Evolutionary conservation across 2,888 invertebrate species (phyloP).

Genomic region (Tenthredo scrophulariae): DNA sequence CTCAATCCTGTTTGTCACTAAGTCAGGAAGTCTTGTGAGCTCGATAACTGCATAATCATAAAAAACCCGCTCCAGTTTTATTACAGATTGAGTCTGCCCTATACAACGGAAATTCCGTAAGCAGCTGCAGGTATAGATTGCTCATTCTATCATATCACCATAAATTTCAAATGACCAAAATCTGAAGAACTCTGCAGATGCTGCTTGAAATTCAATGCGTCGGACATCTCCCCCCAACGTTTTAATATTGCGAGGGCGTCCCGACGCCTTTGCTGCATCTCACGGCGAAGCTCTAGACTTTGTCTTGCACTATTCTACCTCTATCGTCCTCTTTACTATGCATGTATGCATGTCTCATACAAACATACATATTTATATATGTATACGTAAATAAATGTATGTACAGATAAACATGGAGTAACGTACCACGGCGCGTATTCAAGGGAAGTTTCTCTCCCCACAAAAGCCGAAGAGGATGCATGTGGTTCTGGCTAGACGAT

Average conservation of each 20-base stretch:
- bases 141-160: neutral
- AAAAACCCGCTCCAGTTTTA: neutral
- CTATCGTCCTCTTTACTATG: neutral
- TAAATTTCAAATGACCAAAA: neutral
- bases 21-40: neutral
- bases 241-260: slow-evolving; percentile 12
- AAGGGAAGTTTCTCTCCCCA: neutral
- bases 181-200: neutral
- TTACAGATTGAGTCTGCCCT: neutral
- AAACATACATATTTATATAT: neutral
- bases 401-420: neutral
- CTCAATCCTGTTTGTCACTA: neutral
- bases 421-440: slow-evolving; percentile 3
- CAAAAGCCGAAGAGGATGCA: neutral
- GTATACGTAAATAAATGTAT: slow-evolving; percentile 16
- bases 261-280: slow-evolving; percentile 3
- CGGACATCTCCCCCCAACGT: slow-evolving; percentile 20
- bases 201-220: slow-evolving; percentile 38
- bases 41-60: neutral
- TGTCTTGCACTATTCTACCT: slow-evolving; percentile 26
- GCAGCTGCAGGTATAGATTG: neutral
- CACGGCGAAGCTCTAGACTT: slow-evolving; percentile 19
- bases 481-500: slow-evolving; percentile 26
- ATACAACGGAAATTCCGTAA: neutral
- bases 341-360: slow-evolving; percentile 5